These are phyloP conservation scores for Bubo blakistoni DNA, from an alignment of 2,113 vertebrate species.

Conservation along the genomic window DNA sequence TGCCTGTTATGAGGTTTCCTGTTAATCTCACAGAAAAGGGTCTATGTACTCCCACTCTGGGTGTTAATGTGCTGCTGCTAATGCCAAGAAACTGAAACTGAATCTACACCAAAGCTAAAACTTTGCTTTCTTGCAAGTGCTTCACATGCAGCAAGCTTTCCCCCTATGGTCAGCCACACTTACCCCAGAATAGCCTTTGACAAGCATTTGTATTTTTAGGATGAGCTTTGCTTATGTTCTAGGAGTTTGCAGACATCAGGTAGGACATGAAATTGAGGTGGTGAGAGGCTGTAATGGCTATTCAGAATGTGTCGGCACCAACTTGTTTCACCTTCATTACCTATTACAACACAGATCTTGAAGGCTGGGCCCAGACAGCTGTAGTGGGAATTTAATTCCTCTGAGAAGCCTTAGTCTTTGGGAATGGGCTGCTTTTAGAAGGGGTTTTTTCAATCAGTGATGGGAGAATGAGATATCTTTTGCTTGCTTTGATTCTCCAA, in stretches of 20 bases:
- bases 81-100: slow-evolving; percentile 45
- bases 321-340: background rate
- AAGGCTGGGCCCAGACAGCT: background rate
- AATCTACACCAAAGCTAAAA: background rate
- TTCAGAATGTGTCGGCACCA: background rate
- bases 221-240: background rate
- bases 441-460: background rate
- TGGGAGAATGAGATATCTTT: background rate
- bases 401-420: background rate
- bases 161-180: background rate
- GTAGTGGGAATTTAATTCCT: background rate
- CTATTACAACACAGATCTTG: background rate
- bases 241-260: background rate
- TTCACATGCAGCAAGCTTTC: background rate
- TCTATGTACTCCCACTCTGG: background rate
- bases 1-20: slow-evolving; percentile 43
- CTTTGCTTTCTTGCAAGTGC: background rate
- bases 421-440: background rate
- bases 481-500: background rate
- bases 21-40: slow-evolving; percentile 33
- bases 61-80: background rate
- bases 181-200: background rate
- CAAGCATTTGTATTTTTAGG: background rate
- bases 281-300: background rate
- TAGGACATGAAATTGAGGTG: background rate